Evolutionary conservation across 2,888 invertebrate species (phyloP).

Genomic region (Aleiodes alternator): DNA sequence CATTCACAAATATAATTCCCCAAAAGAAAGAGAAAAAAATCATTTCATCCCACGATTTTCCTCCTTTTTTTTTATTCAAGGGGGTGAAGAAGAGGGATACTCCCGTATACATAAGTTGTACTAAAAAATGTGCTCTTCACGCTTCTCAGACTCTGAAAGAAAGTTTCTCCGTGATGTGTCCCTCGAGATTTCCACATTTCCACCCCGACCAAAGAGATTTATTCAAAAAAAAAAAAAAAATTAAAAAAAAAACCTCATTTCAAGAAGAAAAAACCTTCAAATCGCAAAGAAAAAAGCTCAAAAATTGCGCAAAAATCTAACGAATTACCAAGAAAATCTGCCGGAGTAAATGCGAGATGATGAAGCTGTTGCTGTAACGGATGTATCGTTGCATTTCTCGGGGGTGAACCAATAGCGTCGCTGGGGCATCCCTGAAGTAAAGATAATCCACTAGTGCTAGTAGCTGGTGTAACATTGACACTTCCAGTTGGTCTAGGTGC

Average conservation of each 20-base stretch:
- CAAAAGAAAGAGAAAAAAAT: conserved; percentile 23
- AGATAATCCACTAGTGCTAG: conserved; percentile 57
- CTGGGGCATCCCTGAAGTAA: conserved; percentile 52
- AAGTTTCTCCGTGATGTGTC: conserved; percentile 50
- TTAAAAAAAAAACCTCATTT: neutral
- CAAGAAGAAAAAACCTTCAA: too few species aligned
- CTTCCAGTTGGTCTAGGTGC: conserved; percentile 80
- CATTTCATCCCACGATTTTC: conserved; percentile 18
- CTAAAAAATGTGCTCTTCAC: conserved; percentile 53
- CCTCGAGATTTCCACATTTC: conserved; percentile 54
- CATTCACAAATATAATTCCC: conserved; percentile 31
- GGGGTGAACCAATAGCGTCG: conserved; percentile 63
- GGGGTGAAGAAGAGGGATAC: conserved; percentile 40
- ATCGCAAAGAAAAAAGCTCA: too few species aligned
- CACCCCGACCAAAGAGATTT: conserved; percentile 39
- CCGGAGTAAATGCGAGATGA: conserved; percentile 75
- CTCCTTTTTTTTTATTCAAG: conserved; percentile 33
- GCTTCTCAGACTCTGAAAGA: conserved; percentile 53
- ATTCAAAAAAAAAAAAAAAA: conserved; percentile 8
- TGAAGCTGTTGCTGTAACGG: conserved; percentile 73
- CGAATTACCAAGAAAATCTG: conserved; percentile 87
- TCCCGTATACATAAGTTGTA: conserved; percentile 39
- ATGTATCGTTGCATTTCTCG: conserved; percentile 66
- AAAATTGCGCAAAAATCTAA: neutral
- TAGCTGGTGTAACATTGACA: conserved; percentile 71